Percentiles rank a stretch among this genome's conserved stretches.
Evolutionary conservation across 2,113 vertebrate species (phyloP).

Genomic region (Amblyornis subalaris): DNA sequence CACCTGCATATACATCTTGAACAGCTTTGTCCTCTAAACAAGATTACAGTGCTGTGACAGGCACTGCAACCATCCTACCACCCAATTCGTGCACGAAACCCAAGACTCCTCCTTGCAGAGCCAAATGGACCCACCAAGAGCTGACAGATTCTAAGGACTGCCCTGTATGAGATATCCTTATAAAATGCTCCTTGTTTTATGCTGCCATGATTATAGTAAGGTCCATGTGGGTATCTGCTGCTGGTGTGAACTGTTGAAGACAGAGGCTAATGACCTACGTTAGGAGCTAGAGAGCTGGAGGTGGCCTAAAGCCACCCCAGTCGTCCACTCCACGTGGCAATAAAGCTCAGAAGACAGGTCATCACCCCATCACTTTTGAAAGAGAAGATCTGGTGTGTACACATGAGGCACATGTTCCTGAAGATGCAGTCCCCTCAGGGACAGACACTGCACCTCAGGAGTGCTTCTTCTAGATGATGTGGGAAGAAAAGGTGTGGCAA

Average conservation of each 20-base stretch:
- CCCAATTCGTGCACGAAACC: not conserved
- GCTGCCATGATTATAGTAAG: not conserved
- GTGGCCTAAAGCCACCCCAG: not conserved
- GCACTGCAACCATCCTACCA: not conserved
- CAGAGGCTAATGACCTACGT: accelerated
- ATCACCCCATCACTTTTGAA: not conserved
- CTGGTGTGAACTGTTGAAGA: not conserved
- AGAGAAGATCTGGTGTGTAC: not conserved
- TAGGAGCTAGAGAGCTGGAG: not conserved
- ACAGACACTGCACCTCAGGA: not conserved
- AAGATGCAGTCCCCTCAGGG: not conserved
- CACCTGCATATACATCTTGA: not conserved
- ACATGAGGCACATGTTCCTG: accelerated
- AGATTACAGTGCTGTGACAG: not conserved
- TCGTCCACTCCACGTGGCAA: not conserved
- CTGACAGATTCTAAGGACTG: not conserved
- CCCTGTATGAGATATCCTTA: not conserved
- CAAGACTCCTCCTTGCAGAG: not conserved
- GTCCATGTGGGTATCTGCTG: not conserved
- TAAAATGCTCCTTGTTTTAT: not conserved
- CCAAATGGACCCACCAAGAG: not conserved
- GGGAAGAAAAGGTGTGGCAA: not conserved
- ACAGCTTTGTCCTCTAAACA: not conserved
- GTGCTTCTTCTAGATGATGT: not conserved
- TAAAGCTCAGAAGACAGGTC: not conserved